Evolutionary conservation across 1,140 invertebrate genomes (phyloP).

Genomic region (Anthonomus grandis): DNA sequence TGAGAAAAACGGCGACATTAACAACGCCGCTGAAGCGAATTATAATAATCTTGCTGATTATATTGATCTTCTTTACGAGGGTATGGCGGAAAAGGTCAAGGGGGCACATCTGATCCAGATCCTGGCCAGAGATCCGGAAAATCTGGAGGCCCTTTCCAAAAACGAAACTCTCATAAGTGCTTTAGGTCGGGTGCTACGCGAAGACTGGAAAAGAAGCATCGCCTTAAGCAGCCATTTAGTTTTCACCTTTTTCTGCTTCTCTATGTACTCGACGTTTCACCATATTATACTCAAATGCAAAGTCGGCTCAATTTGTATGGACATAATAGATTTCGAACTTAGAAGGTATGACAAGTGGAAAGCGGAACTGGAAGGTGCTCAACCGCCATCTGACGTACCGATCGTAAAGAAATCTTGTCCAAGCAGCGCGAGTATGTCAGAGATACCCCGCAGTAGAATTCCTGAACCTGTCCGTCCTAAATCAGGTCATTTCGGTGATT

Average conservation of each 20-base stretch:
- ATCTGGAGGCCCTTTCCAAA: constrained; percentile 87
- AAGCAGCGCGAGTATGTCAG: constrained; percentile 49
- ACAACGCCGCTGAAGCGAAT: constrained; percentile 50
- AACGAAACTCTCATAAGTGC: constrained; percentile 96
- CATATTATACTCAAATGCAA: constrained; percentile 86
- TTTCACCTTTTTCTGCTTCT: constrained; percentile 96
- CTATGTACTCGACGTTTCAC: constrained; percentile 95
- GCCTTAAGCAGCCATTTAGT: constrained; percentile 96
- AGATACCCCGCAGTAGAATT: constrained; percentile 63
- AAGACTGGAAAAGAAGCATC: constrained; percentile 96
- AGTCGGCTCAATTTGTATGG: constrained; percentile 93
- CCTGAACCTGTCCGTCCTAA: constrained; percentile 64
- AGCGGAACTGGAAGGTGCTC: constrained; percentile 75
- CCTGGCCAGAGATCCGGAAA: constrained; percentile 88
- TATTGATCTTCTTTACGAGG: constrained; percentile 95
- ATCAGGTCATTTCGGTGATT: constrained; percentile 62
- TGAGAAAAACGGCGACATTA: constrained; percentile 28
- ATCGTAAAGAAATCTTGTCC: constrained; percentile 44
- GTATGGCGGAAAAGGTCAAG: constrained; percentile 87
- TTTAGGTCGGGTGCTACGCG: constrained; percentile 87
- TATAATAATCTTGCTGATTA: constrained; percentile 89
- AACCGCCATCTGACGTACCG: constrained; percentile 47
- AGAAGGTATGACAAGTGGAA: constrained; percentile 91
- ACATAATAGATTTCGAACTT: constrained; percentile 92
- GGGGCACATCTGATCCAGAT: constrained; percentile 89